Conservation (phyloP, 2,113 vertebrate species). For the Syngnathus scovelli region DNA sequence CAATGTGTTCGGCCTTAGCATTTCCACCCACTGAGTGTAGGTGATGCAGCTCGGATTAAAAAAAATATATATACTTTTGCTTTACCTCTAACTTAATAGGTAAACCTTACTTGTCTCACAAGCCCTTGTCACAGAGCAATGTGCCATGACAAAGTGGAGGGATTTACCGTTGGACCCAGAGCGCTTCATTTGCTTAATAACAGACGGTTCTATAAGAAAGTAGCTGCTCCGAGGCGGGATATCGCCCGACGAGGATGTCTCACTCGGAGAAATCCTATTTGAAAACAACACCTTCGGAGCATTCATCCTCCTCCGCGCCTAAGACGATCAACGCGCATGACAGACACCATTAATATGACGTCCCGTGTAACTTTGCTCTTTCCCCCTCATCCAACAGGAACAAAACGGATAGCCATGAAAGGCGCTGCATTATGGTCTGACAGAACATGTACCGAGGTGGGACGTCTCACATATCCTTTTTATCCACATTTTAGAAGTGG, state of each 20-base stretch:
- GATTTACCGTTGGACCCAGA: conserved; percentile 70
- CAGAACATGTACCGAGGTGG: conserved; percentile 39
- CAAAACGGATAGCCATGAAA: conserved; percentile 56
- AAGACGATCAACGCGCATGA: conserved; percentile 63
- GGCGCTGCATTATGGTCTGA: conserved; percentile 45
- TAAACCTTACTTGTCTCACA: conserved; percentile 73
- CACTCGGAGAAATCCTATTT: conserved; percentile 67
- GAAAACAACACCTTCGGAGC: conserved; percentile 69
- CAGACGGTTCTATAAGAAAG: conserved; percentile 69
- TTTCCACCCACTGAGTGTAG: too few relatives aligned
- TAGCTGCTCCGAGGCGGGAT: conserved; percentile 56
- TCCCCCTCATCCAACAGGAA: conserved; percentile 47
- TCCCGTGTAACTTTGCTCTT: conserved; percentile 54
- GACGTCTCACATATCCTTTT: conserved; percentile 28
- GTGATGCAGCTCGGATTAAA: background rate
- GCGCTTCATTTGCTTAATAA: conserved; percentile 76
- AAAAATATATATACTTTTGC: background rate
- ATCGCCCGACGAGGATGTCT: conserved; percentile 64
- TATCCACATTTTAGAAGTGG: conserved; percentile 24
- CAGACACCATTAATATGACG: conserved; percentile 63
- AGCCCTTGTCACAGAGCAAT: conserved; percentile 82
- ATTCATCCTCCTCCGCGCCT: conserved; percentile 62
- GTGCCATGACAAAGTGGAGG: conserved; percentile 73
- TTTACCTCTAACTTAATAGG: conserved; percentile 1
- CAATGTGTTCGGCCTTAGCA: too few relatives aligned